Percentiles rank a stretch among this genome's conserved stretches.
Conservation (phyloP, 2,888 invertebrate genomes). For the Diarsia dahlii region DNA sequence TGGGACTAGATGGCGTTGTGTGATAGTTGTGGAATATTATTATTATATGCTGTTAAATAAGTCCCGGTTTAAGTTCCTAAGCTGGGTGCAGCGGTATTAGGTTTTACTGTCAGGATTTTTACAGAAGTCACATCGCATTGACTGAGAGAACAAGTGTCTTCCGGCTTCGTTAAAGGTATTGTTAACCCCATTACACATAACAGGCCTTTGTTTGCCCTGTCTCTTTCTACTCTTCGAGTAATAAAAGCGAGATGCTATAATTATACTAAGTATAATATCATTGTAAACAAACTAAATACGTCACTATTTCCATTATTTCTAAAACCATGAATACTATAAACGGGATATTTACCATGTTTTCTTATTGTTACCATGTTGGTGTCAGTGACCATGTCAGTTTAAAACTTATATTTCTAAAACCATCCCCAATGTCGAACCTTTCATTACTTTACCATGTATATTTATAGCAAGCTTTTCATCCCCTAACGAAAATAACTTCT, state of each 20-base stretch:
- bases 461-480: neutral
- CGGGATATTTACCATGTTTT: too few relatives aligned
- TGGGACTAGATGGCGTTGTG: too few relatives aligned
- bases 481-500: slow-evolving; percentile 16
- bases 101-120: neutral
- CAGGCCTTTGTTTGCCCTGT: neutral
- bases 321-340: too few relatives aligned
- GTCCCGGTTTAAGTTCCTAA: too few relatives aligned
- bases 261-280: neutral
- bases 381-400: too few relatives aligned
- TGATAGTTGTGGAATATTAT: too few relatives aligned
- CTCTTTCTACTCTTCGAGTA: too few relatives aligned
- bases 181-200: neutral
- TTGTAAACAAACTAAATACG: neutral
- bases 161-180: too few relatives aligned
- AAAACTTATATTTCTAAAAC: neutral
- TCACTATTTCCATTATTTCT: neutral
- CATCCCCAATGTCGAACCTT: neutral
- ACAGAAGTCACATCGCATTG: neutral
- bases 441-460: neutral
- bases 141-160: too few relatives aligned
- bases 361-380: too few relatives aligned
- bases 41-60: neutral
- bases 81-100: neutral
- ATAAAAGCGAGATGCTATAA: neutral